Evolutionary conservation across 2,797 vertebrate genomes (phyloP).

Genomic region (Sus cebifrons): DNA sequence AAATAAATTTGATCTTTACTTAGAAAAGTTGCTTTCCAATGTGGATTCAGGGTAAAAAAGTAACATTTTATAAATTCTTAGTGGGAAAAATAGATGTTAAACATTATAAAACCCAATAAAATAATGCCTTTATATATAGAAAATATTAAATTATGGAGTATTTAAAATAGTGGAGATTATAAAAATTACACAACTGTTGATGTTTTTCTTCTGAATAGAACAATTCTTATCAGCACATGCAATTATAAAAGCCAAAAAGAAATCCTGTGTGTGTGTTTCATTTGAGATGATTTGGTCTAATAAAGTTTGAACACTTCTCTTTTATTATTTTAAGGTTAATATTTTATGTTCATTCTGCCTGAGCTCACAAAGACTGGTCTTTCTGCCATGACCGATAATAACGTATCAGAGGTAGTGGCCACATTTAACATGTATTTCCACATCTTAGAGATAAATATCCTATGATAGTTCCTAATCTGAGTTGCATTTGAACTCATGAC

Average conservation of each 20-base stretch:
- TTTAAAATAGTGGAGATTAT: conserved; percentile 21
- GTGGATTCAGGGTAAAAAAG: neutral
- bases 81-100: conserved; percentile 23
- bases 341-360: conserved; percentile 47
- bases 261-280: neutral
- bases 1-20: conserved; percentile 20
- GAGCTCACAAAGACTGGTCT: neutral
- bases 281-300: conserved; percentile 41
- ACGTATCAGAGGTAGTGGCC: neutral
- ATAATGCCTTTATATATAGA: neutral
- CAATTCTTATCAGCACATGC: conserved; percentile 48
- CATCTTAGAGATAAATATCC: neutral
- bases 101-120: conserved; percentile 22
- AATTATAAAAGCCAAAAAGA: conserved; percentile 54
- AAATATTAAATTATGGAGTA: conserved; percentile 43
- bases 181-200: conserved; percentile 53
- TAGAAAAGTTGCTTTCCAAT: neutral
- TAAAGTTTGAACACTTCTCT: conserved; percentile 8
- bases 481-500: conserved; percentile 40
- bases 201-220: conserved; percentile 53
- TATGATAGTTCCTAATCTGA: neutral
- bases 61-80: conserved; percentile 61
- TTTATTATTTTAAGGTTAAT: conserved; percentile 64
- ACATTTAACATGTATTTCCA: conserved; percentile 6
- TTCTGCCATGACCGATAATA: conserved; percentile 17